These are phyloP conservation scores for Heteropelma amictum DNA, from an alignment of 2,888 invertebrate species.

Conservation along the genomic window DNA sequence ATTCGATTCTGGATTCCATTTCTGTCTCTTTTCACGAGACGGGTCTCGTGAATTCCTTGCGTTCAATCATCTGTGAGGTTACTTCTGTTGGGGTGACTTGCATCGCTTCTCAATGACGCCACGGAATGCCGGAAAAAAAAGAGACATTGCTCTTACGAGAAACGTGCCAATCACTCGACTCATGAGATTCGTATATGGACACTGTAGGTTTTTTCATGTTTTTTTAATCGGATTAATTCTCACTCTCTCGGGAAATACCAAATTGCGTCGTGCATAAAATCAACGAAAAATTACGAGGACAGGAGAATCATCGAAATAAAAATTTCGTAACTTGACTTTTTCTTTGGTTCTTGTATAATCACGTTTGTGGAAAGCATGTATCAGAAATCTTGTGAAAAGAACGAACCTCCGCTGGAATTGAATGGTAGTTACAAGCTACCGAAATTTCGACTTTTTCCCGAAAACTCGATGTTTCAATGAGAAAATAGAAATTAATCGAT, in stretches of 20 bases:
- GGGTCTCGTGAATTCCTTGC: slow-evolving; percentile 1
- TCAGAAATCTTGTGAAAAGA: too few species aligned
- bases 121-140: slow-evolving; percentile 2
- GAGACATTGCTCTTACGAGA: neutral
- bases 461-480: too few species aligned
- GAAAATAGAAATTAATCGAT: too few species aligned
- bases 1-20: slow-evolving; percentile 2
- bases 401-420: too few species aligned
- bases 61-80: slow-evolving; percentile 13
- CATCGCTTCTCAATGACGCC: slow-evolving; percentile 25
- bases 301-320: neutral
- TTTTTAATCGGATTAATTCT: slow-evolving; percentile 25
- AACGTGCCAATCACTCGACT: neutral
- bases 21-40: neutral
- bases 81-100: neutral
- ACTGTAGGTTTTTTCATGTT: neutral
- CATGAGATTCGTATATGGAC: neutral
- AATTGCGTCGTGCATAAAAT: neutral
- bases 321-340: neutral
- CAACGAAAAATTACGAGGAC: neutral
- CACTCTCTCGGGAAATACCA: neutral
- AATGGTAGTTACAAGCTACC: too few species aligned
- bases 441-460: too few species aligned
- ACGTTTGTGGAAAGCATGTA: too few species aligned
- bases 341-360: too few species aligned